phyloP scores from a whole-genome alignment of 2,888 invertebrate species.

The Campopleginae sp. region DNA sequence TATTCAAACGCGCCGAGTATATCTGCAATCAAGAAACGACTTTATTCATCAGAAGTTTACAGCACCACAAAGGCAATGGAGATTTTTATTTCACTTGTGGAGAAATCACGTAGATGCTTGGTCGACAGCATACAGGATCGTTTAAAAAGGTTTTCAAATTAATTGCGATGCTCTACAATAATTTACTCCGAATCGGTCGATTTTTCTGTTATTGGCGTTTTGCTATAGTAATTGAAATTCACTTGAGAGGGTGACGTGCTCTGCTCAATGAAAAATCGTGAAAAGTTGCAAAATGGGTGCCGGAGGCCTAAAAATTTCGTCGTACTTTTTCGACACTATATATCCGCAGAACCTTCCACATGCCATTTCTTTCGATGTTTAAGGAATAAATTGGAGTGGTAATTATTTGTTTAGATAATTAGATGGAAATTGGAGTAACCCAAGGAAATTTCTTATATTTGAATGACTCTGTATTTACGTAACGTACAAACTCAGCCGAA shows the following conservation, averaged over 20 bases:
- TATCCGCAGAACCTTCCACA: neutral
- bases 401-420: too few species aligned
- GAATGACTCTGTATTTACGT: constrained; percentile 15
- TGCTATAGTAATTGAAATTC: too few species aligned
- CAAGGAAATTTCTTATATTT: neutral
- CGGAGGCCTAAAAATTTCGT: neutral
- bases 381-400: neutral
- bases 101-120: neutral
- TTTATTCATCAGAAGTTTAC: constrained; percentile 19
- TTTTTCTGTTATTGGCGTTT: too few species aligned
- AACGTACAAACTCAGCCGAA: constrained; percentile 27
- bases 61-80: constrained; percentile 8
- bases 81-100: neutral
- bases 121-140: neutral
- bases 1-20: neutral
- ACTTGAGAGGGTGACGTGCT: too few species aligned
- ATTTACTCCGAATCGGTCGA: neutral
- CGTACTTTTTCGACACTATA: neutral
- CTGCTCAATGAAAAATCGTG: too few species aligned
- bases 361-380: neutral
- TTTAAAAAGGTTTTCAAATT: neutral
- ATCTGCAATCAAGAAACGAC: constrained; percentile 17
- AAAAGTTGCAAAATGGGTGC: neutral
- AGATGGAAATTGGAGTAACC: neutral
- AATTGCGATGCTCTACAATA: neutral